Evolutionary conservation across 2,888 invertebrate species (phyloP).

Genomic region (Ormyrus pomaceus): DNA sequence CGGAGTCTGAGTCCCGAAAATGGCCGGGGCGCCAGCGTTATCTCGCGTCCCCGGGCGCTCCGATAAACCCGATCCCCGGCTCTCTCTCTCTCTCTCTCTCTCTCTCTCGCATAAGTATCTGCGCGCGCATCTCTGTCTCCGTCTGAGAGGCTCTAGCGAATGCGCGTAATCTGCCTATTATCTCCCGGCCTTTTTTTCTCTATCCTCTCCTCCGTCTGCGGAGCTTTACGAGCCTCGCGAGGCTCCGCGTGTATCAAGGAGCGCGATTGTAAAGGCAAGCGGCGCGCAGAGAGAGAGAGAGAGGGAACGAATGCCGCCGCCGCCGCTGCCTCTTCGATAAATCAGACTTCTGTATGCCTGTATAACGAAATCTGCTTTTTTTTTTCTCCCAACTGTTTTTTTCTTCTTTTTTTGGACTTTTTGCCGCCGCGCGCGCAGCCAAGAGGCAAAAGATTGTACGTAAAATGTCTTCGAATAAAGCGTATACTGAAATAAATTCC

Average conservation of each 20-base stretch:
- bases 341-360: constrained; percentile 33
- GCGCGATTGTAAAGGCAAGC: constrained; percentile 35
- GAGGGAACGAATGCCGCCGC: not conserved
- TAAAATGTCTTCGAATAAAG: constrained; percentile 18
- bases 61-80: constrained; percentile 67
- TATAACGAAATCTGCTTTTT: constrained; percentile 26
- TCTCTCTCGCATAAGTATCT: constrained; percentile 32
- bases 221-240: constrained; percentile 37
- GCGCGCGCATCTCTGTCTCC: constrained; percentile 33
- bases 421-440: not conserved
- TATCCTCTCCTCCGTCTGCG: constrained; percentile 10
- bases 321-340: constrained; percentile 21
- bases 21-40: constrained; percentile 71
- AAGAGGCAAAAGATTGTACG: constrained; percentile 1
- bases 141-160: constrained; percentile 21
- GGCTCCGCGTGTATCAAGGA: constrained; percentile 42
- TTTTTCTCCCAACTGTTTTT: too few relatives aligned
- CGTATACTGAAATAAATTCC: constrained; percentile 19
- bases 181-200: constrained; percentile 29
- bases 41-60: constrained; percentile 60
- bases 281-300: constrained; percentile 35
- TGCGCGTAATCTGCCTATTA: constrained; percentile 52
- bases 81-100: not conserved
- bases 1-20: constrained; percentile 61
- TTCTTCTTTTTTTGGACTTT: constrained; percentile 3